Percentiles rank a stretch among this genome's conserved stretches.
phyloP scores from a whole-genome alignment of 2,888 invertebrate genomes.

The Xylota sylvarum region DNA sequence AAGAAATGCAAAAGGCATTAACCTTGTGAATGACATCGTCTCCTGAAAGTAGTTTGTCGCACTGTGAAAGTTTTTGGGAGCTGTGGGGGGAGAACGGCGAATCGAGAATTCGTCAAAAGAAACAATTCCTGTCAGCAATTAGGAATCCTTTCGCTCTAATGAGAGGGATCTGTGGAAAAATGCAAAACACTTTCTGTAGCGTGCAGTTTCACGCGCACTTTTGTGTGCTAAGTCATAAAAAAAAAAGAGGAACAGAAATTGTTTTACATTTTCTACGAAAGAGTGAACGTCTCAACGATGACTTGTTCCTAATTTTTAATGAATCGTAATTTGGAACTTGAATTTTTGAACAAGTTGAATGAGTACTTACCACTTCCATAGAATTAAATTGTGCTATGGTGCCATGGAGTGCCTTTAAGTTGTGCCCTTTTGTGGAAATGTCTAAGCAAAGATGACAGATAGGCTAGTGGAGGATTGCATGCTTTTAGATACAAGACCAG shows the following conservation, averaged over 20 bases:
- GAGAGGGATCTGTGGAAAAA: conserved; percentile 8
- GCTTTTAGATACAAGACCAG: no score
- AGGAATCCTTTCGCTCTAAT: conserved; percentile 33
- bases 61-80: not conserved
- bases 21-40: not conserved
- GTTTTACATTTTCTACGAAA: not conserved
- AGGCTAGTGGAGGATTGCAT: no score
- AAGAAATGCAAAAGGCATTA: conserved; percentile 24
- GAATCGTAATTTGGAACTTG: not conserved
- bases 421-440: no score
- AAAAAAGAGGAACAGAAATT: not conserved
- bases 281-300: not conserved
- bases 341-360: not conserved
- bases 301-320: conserved; percentile 16
- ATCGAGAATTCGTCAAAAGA: not conserved
- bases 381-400: no score
- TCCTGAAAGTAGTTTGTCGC: not conserved
- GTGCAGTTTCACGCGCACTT: not conserved
- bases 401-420: no score
- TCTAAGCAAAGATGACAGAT: no score
- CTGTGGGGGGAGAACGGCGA: not conserved
- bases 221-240: not conserved
- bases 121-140: conserved; percentile 37
- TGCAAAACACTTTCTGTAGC: conserved; percentile 3
- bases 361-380: not conserved